Evolutionary conservation across 2,888 invertebrate genomes (phyloP).

Genomic region (Ditylenchus weischeri): DNA sequence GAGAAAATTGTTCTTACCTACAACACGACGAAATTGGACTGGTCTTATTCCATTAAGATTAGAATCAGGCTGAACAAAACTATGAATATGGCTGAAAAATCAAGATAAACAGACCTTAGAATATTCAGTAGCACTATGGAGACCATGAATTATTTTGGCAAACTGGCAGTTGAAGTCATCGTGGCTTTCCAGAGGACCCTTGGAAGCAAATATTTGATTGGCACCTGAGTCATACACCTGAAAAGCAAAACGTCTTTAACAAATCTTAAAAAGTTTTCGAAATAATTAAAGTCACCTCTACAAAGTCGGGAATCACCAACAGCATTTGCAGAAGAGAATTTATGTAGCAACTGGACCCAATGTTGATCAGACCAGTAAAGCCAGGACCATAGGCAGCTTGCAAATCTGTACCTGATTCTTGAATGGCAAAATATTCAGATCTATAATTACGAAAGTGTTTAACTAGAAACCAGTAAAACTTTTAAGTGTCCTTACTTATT

Average conservation of each 20-base stretch:
- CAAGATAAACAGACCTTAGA: conserved; percentile 48
- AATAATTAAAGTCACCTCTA: conserved; percentile 60
- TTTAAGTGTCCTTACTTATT: neutral
- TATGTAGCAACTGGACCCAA: conserved; percentile 96
- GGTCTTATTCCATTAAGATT: conserved; percentile 72
- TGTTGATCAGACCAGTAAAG: conserved; percentile 83
- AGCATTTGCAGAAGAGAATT: conserved; percentile 86
- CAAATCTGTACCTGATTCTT: conserved; percentile 80
- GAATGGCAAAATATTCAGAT: conserved; percentile 86
- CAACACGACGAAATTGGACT: conserved; percentile 82
- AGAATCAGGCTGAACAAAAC: conserved; percentile 23
- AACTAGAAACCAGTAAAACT: neutral
- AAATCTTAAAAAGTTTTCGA: neutral
- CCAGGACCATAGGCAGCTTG: conserved; percentile 85
- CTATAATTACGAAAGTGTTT: conserved; percentile 18
- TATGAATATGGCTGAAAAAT: conserved; percentile 5
- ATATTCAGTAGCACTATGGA: conserved; percentile 61
- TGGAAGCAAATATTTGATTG: conserved; percentile 17
- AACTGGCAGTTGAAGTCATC: conserved; percentile 61
- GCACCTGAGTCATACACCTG: conserved; percentile 60
- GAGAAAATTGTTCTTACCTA: conserved; percentile 65
- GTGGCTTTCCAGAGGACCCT: conserved; percentile 26
- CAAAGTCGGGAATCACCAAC: conserved; percentile 85
- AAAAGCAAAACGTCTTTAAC: too few relatives aligned
- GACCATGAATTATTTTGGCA: conserved; percentile 61